Evolutionary conservation across 2,113 vertebrate genomes (phyloP), one percentile per base, ranked within the genome.

Genomic region (Larimichthys crocea): DNA sequence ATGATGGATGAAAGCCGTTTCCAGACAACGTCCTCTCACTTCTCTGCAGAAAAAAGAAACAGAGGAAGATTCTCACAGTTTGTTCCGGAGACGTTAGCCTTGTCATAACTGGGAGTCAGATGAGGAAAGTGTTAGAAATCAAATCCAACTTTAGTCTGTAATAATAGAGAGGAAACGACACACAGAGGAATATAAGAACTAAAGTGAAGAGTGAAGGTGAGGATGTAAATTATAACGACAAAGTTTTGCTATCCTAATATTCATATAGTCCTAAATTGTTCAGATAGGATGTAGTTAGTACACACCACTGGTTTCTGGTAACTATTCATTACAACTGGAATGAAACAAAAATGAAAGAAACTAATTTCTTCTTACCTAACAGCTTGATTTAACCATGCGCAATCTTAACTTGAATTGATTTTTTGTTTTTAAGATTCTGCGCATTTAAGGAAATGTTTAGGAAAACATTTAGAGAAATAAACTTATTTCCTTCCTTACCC

Each of bases 41-140:
- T 35, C 17, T 56, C 12, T 67, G 14, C 10, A 15, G 2, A 40
- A 46, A 57, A 5, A 40, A 46, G 50, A 5, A 57, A 29, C 9
- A 16, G 7, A 61, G 46, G 35, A 73, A 59, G 15, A 73, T 61
- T 83, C 76, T 73, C 77, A 86, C 9, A 1, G 31, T 74, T 65
- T 77, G 56, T 68, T 80, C 64, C 68, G 83, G 65, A 78, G 70
- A 69, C 9, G 1, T n/a, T 19, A 2, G 17, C 42, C 3, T 15
- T 63, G 10, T 63, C 29, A 4, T 50, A 70, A 62, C 35, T 57
- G 15, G 53, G 69, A 78, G 5, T 67, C 26, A 80, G 44, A 55
- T 59, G 64, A 84, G 26, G 35, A 35, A 80, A 64, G 42, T 60
- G 26, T 74, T 49, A 1, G n/a, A 56, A 63, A 42, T 15, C 19